These are phyloP conservation scores for Cnemophilus loriae DNA, from an alignment of 2,113 vertebrate species.

Conservation along the genomic window DNA sequence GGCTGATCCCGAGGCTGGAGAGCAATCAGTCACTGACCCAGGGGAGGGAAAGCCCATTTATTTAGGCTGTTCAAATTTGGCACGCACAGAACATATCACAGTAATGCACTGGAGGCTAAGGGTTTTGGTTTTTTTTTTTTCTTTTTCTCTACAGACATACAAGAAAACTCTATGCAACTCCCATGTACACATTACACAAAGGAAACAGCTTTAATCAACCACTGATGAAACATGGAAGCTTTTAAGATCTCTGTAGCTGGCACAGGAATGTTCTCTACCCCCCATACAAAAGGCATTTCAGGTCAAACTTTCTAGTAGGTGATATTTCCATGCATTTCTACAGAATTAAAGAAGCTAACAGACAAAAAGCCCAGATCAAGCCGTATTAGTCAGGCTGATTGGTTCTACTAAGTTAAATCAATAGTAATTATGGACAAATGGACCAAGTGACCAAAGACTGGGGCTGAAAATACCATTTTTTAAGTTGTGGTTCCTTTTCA, in stretches of 20 bases:
- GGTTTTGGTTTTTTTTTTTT: not conserved
- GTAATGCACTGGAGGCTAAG: constrained; percentile 42
- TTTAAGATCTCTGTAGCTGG: constrained; percentile 56
- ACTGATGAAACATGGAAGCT: constrained; percentile 61
- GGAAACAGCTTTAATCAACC: constrained; percentile 63
- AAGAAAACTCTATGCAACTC: constrained; percentile 64
- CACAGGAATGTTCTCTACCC: constrained; percentile 49
- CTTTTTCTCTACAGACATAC: constrained; percentile 60
- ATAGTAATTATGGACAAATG: constrained; percentile 51
- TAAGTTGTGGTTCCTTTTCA: not conserved
- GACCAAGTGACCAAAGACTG: constrained; percentile 50
- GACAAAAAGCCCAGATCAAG: constrained; percentile 46
- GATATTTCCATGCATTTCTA: constrained; percentile 62
- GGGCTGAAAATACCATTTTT: constrained; percentile 5
- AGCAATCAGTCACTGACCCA: constrained; percentile 43
- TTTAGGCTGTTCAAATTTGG: constrained; percentile 27
- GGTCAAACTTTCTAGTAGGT: constrained; percentile 51
- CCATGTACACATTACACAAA: constrained; percentile 71
- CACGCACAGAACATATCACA: constrained; percentile 55
- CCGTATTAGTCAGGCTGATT: constrained; percentile 3
- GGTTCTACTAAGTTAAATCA: constrained; percentile 52
- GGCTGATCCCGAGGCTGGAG: not conserved
- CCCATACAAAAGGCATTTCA: constrained; percentile 62
- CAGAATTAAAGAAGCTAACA: constrained; percentile 59
- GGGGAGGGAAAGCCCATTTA: constrained; percentile 49